These are phyloP conservation scores for Seriola dumerili DNA, from an alignment of 2,113 vertebrate species.

Conservation along the genomic window DNA sequence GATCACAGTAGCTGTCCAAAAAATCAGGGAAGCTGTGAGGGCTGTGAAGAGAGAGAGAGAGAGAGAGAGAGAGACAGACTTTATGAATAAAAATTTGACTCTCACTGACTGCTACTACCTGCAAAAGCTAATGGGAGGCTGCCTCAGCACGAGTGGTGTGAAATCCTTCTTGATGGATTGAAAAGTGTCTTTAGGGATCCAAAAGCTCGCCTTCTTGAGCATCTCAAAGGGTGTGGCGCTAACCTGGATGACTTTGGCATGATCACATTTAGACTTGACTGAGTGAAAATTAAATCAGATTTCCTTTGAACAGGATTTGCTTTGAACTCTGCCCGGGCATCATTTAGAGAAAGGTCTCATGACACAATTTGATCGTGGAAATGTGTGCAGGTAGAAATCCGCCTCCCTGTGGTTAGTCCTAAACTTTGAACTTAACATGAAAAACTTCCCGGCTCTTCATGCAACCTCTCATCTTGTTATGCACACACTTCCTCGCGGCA, in stretches of 20 bases:
- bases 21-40: constrained; percentile 41
- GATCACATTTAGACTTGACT: constrained; percentile 72
- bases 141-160: constrained; percentile 67
- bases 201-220: constrained; percentile 59
- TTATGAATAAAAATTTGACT: constrained; percentile 49
- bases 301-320: constrained; percentile 72
- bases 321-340: constrained; percentile 78
- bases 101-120: constrained; percentile 44
- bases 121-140: constrained; percentile 62
- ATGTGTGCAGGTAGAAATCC: constrained; percentile 73
- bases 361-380: constrained; percentile 73
- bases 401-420: constrained; percentile 62
- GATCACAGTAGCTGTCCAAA: constrained; percentile 30
- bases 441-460: constrained; percentile 68
- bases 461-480: constrained; percentile 67
- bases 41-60: constrained; percentile 30
- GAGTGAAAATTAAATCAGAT: constrained; percentile 78
- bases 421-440: constrained; percentile 79
- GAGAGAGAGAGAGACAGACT: constrained; percentile 23
- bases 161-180: constrained; percentile 79
- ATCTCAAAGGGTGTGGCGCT: constrained; percentile 71
- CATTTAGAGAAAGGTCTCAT: constrained; percentile 76
- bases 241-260: constrained; percentile 70
- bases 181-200: constrained; percentile 75
- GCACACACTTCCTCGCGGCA: constrained; percentile 53